phyloP scores from a whole-genome alignment of 2,888 invertebrate genomes.

The Brenthis daphne region DNA sequence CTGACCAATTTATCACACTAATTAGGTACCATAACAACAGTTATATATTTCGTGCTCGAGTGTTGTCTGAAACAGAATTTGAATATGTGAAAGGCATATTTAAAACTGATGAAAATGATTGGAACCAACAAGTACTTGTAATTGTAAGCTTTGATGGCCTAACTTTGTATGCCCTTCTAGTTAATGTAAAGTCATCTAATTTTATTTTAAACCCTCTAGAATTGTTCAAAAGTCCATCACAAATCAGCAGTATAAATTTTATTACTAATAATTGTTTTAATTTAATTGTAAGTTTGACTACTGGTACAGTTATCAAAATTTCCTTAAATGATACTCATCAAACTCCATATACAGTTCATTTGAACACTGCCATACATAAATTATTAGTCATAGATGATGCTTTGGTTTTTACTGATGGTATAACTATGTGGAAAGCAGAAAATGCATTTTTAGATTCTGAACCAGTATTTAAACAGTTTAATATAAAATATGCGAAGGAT shows the following conservation, averaged over 20 bases:
- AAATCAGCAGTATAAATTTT: constrained; percentile 58
- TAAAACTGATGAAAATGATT: constrained; percentile 8
- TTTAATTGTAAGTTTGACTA: constrained; percentile 55
- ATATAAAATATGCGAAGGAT: constrained; percentile 60
- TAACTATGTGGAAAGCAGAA: constrained; percentile 62
- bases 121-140: constrained; percentile 38
- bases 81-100: constrained; percentile 30
- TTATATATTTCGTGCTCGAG: constrained; percentile 21
- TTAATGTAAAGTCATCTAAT: constrained; percentile 28
- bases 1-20: neutral
- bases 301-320: constrained; percentile 61
- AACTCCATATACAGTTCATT: constrained; percentile 51
- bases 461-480: constrained; percentile 53
- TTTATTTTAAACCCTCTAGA: constrained; percentile 48
- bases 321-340: constrained; percentile 43
- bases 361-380: constrained; percentile 62
- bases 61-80: constrained; percentile 26
- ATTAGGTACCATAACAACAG: constrained; percentile 13
- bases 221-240: constrained; percentile 59
- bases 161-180: constrained; percentile 23
- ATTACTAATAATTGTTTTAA: constrained; percentile 42
- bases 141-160: constrained; percentile 35
- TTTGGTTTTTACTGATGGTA: constrained; percentile 64
- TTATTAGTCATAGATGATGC: constrained; percentile 47
- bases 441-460: constrained; percentile 48